Base-by-base conservation (phyloP, 2,797 vertebrate genomes). In the Esox masquinongy region DNA sequence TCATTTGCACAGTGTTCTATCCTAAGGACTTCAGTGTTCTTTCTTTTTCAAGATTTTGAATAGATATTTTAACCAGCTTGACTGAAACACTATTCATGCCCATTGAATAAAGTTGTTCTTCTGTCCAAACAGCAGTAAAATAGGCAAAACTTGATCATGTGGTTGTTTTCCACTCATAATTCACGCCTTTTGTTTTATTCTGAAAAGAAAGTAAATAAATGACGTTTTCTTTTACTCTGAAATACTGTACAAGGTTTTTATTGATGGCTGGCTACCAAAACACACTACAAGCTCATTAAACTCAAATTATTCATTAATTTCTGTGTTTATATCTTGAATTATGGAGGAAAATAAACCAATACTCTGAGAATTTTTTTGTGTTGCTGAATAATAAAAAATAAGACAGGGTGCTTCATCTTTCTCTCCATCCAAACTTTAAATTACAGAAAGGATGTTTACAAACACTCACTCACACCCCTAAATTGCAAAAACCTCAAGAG, bases 1-100 rank as follows among this genome's bases (percentile, higher is more conserved):
- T 12, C 47, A 68, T 79, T 82, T 78, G 19, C 75, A 73, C 34
- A 73, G 72, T 68, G 22, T 24, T 19, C n/a, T 74, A 74, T 74
- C 77, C 77, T 16, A 19, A 19, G 77, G 82, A 76, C 56, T 56
- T 8, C n/a, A 36, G 29, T 12, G 63, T 76, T 80, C 56, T 70
- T 74, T 68, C 59, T 79, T 75, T 17, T 75, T 74, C 66, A 77
- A 73, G 56, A 76, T 74, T 1, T 74, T 66, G 71, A 76, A 82
- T 80, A 29, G 59, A 74, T 73, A 49, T 64, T 77, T 78, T 15
- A 77, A 80, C 5, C 14, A 74, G 73, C 43, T 70, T 70, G 73
- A 77, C 78, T 12, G 56, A 72, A 79, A 31, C 80, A 75, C 78
- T 70, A 86, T 61, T 84, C 80, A 70, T 70, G 64, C 68, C 53